Percentiles rank a stretch among this genome's conserved stretches.
phyloP scores from a whole-genome alignment of 2,888 invertebrate species.

The Hoplodrina blanda region DNA sequence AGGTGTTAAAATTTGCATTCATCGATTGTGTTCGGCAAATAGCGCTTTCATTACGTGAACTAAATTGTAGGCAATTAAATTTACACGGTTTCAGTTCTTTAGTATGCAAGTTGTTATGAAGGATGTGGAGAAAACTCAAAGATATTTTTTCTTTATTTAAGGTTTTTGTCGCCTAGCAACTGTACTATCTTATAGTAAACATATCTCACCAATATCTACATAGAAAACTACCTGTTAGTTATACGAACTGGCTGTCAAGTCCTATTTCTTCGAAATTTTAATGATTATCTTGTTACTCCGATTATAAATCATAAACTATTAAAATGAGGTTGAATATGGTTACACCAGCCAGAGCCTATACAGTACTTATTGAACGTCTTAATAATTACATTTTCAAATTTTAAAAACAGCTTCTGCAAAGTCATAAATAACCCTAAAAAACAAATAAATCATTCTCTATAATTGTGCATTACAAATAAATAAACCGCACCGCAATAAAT shows the following conservation, averaged over 20 bases:
- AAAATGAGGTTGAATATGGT: no score
- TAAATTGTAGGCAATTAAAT: slow-evolving; percentile 11
- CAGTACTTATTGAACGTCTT: no score
- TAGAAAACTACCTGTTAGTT: no score
- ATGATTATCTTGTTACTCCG: no score
- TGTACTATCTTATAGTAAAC: no score
- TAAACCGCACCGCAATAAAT: slow-evolving; percentile 33
- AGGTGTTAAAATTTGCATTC: slow-evolving; percentile 54
- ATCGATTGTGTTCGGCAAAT: slow-evolving; percentile 39
- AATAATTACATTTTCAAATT: background rate
- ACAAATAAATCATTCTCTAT: slow-evolving; percentile 1
- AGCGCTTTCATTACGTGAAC: slow-evolving; percentile 34
- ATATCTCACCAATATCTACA: no score
- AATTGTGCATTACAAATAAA: slow-evolving; percentile 20
- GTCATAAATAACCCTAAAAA: background rate
- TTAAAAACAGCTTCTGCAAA: background rate
- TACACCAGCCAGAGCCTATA: no score
- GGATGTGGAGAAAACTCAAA: background rate
- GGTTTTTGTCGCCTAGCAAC: no score
- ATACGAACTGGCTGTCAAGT: no score
- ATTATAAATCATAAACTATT: no score
- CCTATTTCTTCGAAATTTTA: no score
- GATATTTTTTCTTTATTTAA: background rate
- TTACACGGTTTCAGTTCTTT: slow-evolving; percentile 8
- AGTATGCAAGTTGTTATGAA: background rate